Conservation (phyloP, 2,113 vertebrate genomes). For the Solea solea region DNA sequence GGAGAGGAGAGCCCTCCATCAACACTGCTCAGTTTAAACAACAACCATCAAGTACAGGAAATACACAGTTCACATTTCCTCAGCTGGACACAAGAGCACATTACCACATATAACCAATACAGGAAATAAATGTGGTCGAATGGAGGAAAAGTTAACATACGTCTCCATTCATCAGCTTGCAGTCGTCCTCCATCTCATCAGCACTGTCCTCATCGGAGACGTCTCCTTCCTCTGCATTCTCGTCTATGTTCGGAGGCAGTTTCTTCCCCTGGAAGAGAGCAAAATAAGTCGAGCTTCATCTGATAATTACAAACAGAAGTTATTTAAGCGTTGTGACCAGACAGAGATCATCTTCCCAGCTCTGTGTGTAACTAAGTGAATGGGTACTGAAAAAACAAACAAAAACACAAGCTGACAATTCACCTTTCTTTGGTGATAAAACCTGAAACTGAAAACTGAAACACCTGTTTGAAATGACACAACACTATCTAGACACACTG, state of each 20-base stretch:
- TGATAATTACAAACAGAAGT: not conserved
- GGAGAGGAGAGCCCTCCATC: not conserved
- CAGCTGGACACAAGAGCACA: not conserved
- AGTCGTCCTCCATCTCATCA: constrained; percentile 97
- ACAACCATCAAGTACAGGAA: constrained; percentile 16
- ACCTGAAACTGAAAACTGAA: too few relatives aligned
- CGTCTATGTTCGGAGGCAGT: constrained; percentile 92
- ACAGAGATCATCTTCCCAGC: not conserved
- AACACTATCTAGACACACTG: too few relatives aligned
- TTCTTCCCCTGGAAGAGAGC: constrained; percentile 90
- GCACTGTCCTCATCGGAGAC: constrained; percentile 98
- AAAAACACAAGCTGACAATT: not conserved
- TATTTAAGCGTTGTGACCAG: not conserved
- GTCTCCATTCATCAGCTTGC: constrained; percentile 94
- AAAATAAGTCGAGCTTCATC: not conserved
- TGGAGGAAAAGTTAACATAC: constrained; percentile 78
- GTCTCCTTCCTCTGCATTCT: constrained; percentile 94
- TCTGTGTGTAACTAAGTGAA: not conserved
- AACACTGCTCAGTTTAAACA: not conserved
- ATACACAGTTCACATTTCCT: constrained; percentile 9
- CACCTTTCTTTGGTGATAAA: too few relatives aligned
- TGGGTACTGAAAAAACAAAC: not conserved
- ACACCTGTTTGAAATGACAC: too few relatives aligned
- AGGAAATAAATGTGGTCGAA: not conserved
- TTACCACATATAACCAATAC: not conserved